phyloP scores from a whole-genome alignment of 2,797 vertebrate genomes.

The Scomberomorus guttatus region DNA sequence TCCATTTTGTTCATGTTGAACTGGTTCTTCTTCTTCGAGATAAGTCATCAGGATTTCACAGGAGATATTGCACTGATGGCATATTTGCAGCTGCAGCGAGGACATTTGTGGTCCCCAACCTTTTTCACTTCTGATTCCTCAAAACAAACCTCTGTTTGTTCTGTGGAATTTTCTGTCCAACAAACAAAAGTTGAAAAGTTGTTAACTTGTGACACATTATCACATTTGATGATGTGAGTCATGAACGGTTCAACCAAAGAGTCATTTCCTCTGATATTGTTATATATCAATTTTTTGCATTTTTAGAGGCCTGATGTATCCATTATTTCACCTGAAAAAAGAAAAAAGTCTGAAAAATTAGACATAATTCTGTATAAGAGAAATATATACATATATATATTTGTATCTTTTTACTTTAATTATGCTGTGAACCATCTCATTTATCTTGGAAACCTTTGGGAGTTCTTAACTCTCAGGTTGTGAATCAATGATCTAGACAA shows the following conservation, averaged over 20 bases:
- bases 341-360: no score
- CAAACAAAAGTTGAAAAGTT: no score
- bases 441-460: not conserved
- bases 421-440: no score
- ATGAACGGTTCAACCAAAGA: not conserved
- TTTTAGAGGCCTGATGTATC: not conserved
- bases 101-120: not conserved
- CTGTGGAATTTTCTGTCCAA: no score
- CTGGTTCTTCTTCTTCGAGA: no score
- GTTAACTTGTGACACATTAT: not conserved
- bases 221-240: not conserved
- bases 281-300: no score
- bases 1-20: not conserved
- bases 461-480: not conserved
- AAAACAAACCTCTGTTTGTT: not conserved
- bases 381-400: no score
- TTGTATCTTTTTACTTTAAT: no score
- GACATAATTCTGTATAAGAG: no score
- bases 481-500: not conserved
- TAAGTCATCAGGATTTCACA: no score
- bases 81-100: not conserved
- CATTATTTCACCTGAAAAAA: not conserved
- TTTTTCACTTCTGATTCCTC: not conserved
- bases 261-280: no score
- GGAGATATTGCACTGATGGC: not conserved